Evolutionary conservation across 2,113 vertebrate genomes (phyloP), one percentile per base, ranked within the genome.

Genomic region (Falco punctatus): DNA sequence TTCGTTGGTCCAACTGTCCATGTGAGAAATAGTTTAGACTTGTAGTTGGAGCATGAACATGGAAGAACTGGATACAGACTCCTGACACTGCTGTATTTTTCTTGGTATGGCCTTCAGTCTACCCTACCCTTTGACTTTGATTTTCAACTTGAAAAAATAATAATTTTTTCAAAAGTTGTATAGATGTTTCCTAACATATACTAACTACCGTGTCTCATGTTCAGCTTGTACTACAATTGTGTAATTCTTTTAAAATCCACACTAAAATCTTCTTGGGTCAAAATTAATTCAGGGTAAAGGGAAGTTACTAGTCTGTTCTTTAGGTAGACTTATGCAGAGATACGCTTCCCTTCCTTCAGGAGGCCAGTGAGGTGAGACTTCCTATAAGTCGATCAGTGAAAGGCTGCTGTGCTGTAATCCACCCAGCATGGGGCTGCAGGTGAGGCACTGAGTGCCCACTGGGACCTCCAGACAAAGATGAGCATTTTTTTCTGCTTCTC

Each of bases 391-490:
- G 4, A 33, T 66, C 46, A 51, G 21, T 1, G 2, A 55, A 91
- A 85, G 40, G 33, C 33, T 94, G 38, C 44, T 80, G 15, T 62
- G 52, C 22, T 83, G 15, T 22, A 8, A 46, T 70, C 9, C 8
- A 27, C 48, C 1, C 1, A 21, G 27, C 51, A 46, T 0, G 0
- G 84, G 61, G 38, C 23, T 86, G 38, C 38, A 35, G 0, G 0
- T 24, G 38, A 80, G n/a, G 11, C n/a, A 13, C 33, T n/a, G 26
- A 54, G 32, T 4, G 5, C 30, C 27, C 26, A 51, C 8, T 64
- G 51, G 51, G 52, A 64, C 9, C 2, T 15, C 5, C 18, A 59
- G 23, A 44, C 3, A 64, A 82, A 72, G 14, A 28, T 4, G 14
- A 51, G 13, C 8, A 7, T 4, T 22, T 46, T 85, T 72, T 86